Conservation (phyloP, 1,140 invertebrate genomes). For the Pentalonia nigronervosa region DNA sequence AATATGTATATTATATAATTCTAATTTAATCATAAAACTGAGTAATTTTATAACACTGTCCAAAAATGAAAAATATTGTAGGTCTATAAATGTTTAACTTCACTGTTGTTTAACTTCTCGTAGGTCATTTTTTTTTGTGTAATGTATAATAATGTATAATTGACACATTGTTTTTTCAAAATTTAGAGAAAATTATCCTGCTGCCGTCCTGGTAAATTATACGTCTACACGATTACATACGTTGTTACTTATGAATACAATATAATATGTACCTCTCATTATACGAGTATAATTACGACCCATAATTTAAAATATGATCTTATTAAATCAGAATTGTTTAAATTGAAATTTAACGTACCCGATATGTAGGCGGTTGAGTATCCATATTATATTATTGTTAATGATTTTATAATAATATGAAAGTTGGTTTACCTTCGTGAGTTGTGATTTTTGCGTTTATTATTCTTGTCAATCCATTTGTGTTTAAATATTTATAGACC, state of each 20-base stretch:
- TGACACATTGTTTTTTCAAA: background rate
- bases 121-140: background rate
- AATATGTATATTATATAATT: background rate
- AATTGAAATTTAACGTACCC: background rate
- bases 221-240: background rate
- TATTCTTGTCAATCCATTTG: slow-evolving; percentile 25
- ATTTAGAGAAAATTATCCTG: background rate
- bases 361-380: background rate
- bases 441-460: background rate
- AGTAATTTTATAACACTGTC: background rate
- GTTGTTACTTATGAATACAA: background rate
- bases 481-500: slow-evolving; percentile 30
- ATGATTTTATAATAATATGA: slow-evolving; percentile 16
- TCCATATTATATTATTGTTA: background rate
- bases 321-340: background rate
- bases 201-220: background rate
- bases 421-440: background rate
- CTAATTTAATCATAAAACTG: background rate
- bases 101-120: background rate
- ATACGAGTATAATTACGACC: background rate
- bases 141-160: background rate
- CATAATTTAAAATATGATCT: background rate
- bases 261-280: background rate
- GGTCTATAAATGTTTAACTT: background rate
- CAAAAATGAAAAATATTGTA: background rate